Evolutionary conservation across 2,888 invertebrate genomes (phyloP).

Genomic region (Agrochola macilenta): DNA sequence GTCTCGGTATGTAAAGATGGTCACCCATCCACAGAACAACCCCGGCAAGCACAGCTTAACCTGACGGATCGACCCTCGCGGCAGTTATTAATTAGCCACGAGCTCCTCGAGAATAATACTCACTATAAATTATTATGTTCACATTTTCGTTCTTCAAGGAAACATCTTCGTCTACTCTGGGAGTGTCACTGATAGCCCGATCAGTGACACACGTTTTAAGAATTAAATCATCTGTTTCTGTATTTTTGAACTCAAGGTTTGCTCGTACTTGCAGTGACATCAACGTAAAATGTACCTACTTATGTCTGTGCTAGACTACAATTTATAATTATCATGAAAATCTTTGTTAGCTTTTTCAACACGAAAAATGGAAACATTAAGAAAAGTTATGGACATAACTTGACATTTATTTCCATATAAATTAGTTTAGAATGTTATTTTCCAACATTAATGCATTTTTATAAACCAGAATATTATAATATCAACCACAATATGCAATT

Average conservation of each 20-base stretch:
- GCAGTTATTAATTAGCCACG: too few species aligned
- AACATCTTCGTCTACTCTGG: background rate
- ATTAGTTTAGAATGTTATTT: background rate
- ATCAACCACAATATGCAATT: background rate
- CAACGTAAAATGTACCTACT: background rate
- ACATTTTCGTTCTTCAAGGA: too few species aligned
- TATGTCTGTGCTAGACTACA: background rate
- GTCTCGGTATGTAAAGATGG: too few species aligned
- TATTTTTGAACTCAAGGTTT: background rate
- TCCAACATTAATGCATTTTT: background rate
- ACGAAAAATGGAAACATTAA: background rate
- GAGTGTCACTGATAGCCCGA: too few species aligned
- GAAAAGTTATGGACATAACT: background rate
- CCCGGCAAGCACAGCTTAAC: too few species aligned
- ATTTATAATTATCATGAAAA: background rate
- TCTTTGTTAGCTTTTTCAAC: background rate
- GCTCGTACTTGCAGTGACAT: too few species aligned
- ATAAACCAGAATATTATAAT: background rate
- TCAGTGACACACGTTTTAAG: background rate
- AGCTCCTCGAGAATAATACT: too few species aligned
- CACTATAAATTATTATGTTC: background rate
- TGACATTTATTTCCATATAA: constrained; percentile 7
- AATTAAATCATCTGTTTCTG: background rate
- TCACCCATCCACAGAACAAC: too few species aligned
- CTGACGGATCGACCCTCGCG: too few species aligned